phyloP scores from a whole-genome alignment of 35 echinoderm and acorn worm species.

The Hemicentrotus pulcherrimus region DNA sequence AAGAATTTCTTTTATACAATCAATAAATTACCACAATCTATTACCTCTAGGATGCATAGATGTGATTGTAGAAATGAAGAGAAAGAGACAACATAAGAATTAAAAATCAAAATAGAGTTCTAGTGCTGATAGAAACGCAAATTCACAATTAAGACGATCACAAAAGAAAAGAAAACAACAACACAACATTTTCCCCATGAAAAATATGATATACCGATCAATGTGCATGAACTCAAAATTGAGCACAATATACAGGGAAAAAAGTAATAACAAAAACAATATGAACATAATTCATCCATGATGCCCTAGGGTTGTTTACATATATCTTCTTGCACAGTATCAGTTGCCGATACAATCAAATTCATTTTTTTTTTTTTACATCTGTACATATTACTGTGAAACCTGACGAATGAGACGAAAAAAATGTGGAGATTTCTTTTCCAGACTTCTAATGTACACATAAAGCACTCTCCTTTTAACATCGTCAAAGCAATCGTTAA shows the following conservation, averaged over 20 bases:
- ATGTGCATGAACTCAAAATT: neutral
- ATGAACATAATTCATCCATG: neutral
- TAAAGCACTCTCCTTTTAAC: neutral
- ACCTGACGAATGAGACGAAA: neutral
- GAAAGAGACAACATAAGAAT: neutral
- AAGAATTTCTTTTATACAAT: slow-evolving; percentile 27
- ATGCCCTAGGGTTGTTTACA: neutral
- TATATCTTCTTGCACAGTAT: neutral
- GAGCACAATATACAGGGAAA: slow-evolving; percentile 40
- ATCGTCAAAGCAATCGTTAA: neutral
- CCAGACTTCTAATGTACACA: slow-evolving; percentile 19
- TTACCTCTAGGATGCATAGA: neutral
- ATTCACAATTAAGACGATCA: neutral
- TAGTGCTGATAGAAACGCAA: slow-evolving; percentile 14
- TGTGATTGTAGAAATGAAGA: slow-evolving; percentile 33
- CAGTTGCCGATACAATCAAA: neutral
- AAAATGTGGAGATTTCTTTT: neutral
- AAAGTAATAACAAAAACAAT: slow-evolving; percentile 8
- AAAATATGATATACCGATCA: neutral
- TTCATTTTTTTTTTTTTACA: slow-evolving; percentile 36
- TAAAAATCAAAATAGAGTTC: neutral
- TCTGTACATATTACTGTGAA: slow-evolving; percentile 29
- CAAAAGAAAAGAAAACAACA: slow-evolving; percentile 13
- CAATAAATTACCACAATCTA: slow-evolving; percentile 34
- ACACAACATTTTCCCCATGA: neutral